Percentiles rank a stretch among this genome's conserved stretches.
These are phyloP conservation scores for Dysdera silvatica DNA, from an alignment of 1,140 invertebrate species.

Conservation along the genomic window DNA sequence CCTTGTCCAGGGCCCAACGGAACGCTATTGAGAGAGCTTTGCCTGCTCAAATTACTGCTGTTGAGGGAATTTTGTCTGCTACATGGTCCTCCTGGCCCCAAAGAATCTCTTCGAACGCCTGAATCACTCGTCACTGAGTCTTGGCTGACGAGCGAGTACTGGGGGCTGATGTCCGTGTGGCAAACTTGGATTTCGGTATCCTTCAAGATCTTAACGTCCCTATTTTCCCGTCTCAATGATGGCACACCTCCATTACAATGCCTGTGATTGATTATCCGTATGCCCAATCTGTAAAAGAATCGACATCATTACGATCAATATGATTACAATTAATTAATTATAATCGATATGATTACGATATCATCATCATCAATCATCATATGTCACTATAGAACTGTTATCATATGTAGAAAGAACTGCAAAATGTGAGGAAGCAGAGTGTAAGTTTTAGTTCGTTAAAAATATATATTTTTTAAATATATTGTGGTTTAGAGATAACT, in stretches of 20 bases:
- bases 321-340: too few species aligned
- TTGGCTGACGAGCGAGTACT: constrained; percentile 25
- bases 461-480: too few species aligned
- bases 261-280: too few species aligned
- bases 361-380: too few species aligned
- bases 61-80: not conserved
- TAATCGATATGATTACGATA: too few species aligned
- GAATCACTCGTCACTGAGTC: not conserved
- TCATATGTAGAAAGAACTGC: too few species aligned
- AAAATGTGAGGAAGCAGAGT: too few species aligned
- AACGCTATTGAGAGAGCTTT: constrained; percentile 14
- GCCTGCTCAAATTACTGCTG: not conserved
- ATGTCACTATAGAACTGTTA: too few species aligned
- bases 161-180: constrained; percentile 16
- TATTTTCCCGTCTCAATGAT: not conserved
- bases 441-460: too few species aligned
- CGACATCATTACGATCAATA: too few species aligned
- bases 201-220: constrained; percentile 8
- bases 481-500: too few species aligned
- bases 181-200: constrained; percentile 23
- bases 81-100: not conserved
- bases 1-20: not conserved
- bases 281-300: too few species aligned
- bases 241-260: constrained; percentile 5
- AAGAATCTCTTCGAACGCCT: not conserved